Evolutionary conservation across 1,140 invertebrate species (phyloP).

Genomic region (Micrasema longulum): DNA sequence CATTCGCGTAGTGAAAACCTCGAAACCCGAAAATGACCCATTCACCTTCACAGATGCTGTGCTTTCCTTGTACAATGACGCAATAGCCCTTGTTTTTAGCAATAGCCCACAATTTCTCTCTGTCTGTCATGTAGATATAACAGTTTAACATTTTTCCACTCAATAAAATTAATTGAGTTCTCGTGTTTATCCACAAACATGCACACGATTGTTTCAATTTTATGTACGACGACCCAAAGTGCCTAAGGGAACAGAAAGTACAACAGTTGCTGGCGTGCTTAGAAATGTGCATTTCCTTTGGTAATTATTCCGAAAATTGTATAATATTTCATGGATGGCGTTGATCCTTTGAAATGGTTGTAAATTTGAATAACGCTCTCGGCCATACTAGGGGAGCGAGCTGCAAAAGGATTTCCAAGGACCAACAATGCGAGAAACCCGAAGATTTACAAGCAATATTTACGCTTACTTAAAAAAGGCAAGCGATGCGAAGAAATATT

Average conservation of each 20-base stretch:
- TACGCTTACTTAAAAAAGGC: not conserved
- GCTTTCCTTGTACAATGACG: too few relatives aligned
- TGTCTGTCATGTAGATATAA: too few relatives aligned
- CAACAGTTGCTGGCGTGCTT: conserved; percentile 24
- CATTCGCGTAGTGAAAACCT: too few relatives aligned
- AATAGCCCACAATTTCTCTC: too few relatives aligned
- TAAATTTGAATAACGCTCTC: conserved; percentile 33
- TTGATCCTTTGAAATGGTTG: conserved; percentile 38
- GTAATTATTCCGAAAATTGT: conserved; percentile 31
- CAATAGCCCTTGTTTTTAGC: too few relatives aligned
- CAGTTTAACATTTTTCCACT: too few relatives aligned
- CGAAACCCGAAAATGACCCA: too few relatives aligned
- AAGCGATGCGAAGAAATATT: not conserved
- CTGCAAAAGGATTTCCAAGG: too few relatives aligned
- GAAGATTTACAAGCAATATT: not conserved
- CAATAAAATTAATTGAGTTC: too few relatives aligned
- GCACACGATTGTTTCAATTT: too few relatives aligned
- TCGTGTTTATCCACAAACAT: too few relatives aligned
- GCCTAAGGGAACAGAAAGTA: not conserved
- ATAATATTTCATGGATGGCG: conserved; percentile 42
- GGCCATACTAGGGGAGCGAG: conserved; percentile 28
- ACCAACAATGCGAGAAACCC: not conserved
- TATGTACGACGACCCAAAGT: not conserved
- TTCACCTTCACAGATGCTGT: too few relatives aligned
- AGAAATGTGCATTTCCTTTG: conserved; percentile 34